Conservation (phyloP, 2,113 vertebrate species). For the Hippocampus comes region DNA sequence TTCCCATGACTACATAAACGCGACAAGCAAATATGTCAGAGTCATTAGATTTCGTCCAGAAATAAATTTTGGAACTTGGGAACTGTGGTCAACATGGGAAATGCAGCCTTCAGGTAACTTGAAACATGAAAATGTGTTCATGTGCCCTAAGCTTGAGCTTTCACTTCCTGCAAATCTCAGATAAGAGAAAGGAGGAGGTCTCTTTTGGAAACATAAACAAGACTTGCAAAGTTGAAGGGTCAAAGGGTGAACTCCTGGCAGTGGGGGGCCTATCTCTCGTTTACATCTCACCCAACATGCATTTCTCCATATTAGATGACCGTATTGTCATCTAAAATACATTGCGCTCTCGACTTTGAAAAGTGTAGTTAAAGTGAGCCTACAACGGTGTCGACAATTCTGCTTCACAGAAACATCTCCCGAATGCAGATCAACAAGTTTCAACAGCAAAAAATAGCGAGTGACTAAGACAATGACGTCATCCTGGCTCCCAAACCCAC, state of each 20-base stretch:
- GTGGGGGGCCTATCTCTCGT: constrained; percentile 21
- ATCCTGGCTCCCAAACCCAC: constrained; percentile 16
- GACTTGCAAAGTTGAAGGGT: constrained; percentile 52
- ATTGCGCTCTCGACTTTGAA: neutral
- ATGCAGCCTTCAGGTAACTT: neutral
- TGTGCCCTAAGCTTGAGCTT: constrained; percentile 45
- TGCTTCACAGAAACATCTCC: constrained; percentile 33
- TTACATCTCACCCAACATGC: constrained; percentile 19
- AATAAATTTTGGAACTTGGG: neutral
- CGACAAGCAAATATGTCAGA: neutral
- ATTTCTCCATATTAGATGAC: neutral
- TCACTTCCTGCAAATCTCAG: constrained; percentile 40
- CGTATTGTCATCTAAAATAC: neutral
- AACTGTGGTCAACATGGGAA: neutral
- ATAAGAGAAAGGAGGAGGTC: constrained; percentile 58
- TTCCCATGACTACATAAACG: neutral
- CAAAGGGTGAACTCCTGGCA: constrained; percentile 44
- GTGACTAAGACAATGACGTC: constrained; percentile 27
- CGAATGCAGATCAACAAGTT: constrained; percentile 61
- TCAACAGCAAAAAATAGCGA: constrained; percentile 10
- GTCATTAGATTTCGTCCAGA: neutral
- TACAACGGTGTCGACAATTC: neutral
- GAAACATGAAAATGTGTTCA: neutral
- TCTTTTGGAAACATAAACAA: constrained; percentile 58
- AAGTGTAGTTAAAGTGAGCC: neutral